Evolutionary conservation across 2,888 invertebrate genomes (phyloP), one percentile per base, ranked within the genome.

Genomic region (Sisyra nigra): DNA sequence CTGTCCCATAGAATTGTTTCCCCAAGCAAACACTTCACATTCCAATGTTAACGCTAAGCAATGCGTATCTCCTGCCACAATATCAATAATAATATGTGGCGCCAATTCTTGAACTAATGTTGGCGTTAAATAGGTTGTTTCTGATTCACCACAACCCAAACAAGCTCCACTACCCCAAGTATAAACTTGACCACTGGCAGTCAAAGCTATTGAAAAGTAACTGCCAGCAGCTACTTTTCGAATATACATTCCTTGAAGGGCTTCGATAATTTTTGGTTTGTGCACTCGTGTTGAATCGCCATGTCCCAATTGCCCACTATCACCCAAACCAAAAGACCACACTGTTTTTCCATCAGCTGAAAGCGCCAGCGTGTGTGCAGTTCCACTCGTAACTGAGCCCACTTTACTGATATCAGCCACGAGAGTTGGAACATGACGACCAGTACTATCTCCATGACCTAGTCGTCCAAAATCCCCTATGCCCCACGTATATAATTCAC

Each of bases 1-100:
- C 55, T 76, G 74, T 2, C 76, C 76, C 70, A 73, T 72, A 1
- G 70, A 67, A 55, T 76, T 76, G 49, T 68, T 69, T n/a, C 76
- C 73, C 73, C 72, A 73, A 1, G 72, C 68, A 55, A 66, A 72
- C 1, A 67, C 65, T 46, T 64, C 61, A 47, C 63, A 58, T 43
- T 67, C 67, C 49, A 72, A 68, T 1, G 71, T 69, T 11, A 77
- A 61, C 3, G 73, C 74, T 39, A 76, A 52, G 48, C 72, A 72
- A 55, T 76, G 75, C 17, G 71, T 71, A 53, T 75, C 75, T 2
- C 76, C 75, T 45, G 68, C 69, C 1, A 71, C 64, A 45, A 76
- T 68, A 54, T 76, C 75, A 3, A 75, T 62, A 18, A 75, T 60
- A 46, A 69, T 59, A 46, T 66, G 57, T 2, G 61, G 56, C 8